Conservation (phyloP, 2,888 invertebrate genomes). For the Dendrolimus pini region DNA sequence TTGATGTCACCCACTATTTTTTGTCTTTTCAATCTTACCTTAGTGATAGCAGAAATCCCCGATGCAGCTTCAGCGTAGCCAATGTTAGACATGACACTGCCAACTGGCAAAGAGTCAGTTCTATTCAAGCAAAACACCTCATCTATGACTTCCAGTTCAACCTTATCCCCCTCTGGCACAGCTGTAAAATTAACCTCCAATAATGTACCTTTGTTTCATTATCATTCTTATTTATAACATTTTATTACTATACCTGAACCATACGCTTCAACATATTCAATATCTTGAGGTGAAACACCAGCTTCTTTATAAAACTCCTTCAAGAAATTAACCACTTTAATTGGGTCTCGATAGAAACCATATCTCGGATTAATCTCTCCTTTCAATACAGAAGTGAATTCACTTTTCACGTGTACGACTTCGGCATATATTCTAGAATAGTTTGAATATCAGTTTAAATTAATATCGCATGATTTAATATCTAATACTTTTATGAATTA, state of each 20-base stretch:
- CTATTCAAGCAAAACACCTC: constrained; percentile 71
- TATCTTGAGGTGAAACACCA: constrained; percentile 67
- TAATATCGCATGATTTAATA: neutral
- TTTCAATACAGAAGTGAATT: constrained; percentile 17
- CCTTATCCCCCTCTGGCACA: constrained; percentile 77
- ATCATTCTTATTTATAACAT: neutral
- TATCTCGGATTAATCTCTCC: constrained; percentile 18
- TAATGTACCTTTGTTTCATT: neutral
- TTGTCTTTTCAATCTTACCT: constrained; percentile 37
- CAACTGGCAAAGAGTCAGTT: constrained; percentile 73
- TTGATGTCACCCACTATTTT: too few species aligned
- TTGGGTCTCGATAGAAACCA: constrained; percentile 25
- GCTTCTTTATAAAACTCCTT: constrained; percentile 71
- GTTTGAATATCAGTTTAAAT: neutral
- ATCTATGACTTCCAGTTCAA: constrained; percentile 77
- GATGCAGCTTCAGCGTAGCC: constrained; percentile 46
- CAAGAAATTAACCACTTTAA: constrained; percentile 23
- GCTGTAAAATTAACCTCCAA: constrained; percentile 15
- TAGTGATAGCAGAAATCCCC: constrained; percentile 74
- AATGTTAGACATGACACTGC: constrained; percentile 51
- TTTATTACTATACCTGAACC: constrained; percentile 67
- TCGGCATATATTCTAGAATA: constrained; percentile 31
- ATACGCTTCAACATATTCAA: constrained; percentile 82
- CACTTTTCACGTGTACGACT: constrained; percentile 26
- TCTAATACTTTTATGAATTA: neutral